These are phyloP conservation scores for Delphinapterus leucas DNA, from an alignment of 2,113 vertebrate species.

Conservation along the genomic window DNA sequence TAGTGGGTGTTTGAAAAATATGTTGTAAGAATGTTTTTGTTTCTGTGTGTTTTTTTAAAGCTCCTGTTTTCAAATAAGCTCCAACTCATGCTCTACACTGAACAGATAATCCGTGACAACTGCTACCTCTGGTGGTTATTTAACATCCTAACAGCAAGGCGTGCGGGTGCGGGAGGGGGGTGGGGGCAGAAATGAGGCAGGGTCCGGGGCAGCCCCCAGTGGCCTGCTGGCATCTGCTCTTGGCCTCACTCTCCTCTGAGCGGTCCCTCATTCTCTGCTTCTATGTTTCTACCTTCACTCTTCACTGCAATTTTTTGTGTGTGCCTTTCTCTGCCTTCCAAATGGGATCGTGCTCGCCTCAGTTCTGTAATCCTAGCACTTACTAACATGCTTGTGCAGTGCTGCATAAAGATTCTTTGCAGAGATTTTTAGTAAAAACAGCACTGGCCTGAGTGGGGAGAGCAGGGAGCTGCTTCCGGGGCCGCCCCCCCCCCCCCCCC, in stretches of 20 bases:
- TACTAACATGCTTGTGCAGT: background rate
- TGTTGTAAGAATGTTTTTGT: background rate
- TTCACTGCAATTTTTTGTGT: background rate
- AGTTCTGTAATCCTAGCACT: background rate
- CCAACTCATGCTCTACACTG: background rate
- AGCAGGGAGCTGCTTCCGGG: background rate
- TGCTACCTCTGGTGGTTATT: background rate
- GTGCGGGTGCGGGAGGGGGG: background rate
- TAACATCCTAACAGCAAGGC: background rate
- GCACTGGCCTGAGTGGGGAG: background rate
- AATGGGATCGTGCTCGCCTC: background rate
- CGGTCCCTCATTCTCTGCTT: background rate
- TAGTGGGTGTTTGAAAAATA: background rate
- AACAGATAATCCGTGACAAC: background rate
- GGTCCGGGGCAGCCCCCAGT: background rate
- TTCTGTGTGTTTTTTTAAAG: background rate
- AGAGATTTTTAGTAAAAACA: background rate
- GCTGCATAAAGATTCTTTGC: background rate
- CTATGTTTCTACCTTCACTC: background rate
- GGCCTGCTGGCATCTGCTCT: background rate
- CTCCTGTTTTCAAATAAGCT: background rate
- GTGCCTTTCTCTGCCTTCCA: background rate
- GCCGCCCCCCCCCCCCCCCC: accelerated
- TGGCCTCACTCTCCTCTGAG: background rate
- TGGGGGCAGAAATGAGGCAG: background rate